These are phyloP conservation scores for Drosophila sucinea DNA, from an alignment of 1,140 invertebrate species.

Conservation along the genomic window DNA sequence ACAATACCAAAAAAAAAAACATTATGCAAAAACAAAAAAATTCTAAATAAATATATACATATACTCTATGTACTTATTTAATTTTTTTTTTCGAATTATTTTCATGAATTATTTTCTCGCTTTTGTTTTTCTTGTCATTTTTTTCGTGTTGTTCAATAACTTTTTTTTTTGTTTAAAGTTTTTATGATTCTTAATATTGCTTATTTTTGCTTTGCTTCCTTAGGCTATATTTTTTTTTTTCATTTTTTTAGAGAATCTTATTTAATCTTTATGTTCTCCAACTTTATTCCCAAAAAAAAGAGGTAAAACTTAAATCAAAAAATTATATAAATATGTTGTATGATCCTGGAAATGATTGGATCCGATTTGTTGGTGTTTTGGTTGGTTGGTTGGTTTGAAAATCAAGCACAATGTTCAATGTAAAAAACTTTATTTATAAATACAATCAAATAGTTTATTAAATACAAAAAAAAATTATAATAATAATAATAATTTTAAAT, in stretches of 20 bases:
- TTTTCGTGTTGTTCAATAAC: slow-evolving; percentile 16
- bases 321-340: slow-evolving; percentile 1
- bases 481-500: slow-evolving; percentile 55
- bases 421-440: slow-evolving; percentile 81
- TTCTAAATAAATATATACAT: background rate
- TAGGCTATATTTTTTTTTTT: slow-evolving; percentile 42
- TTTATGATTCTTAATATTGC: slow-evolving; percentile 59
- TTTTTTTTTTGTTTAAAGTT: slow-evolving; percentile 31
- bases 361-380: no score
- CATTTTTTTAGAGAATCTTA: slow-evolving; percentile 12
- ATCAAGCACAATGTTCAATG: slow-evolving; percentile 39
- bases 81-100: slow-evolving; percentile 10
- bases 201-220: slow-evolving; percentile 52
- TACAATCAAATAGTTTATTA: slow-evolving; percentile 62
- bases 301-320: background rate
- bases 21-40: background rate
- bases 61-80: background rate
- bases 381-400: background rate
- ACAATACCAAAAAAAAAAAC: slow-evolving; percentile 18
- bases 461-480: slow-evolving; percentile 46
- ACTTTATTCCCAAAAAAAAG: background rate
- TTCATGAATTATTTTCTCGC: slow-evolving; percentile 19
- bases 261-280: slow-evolving; percentile 3
- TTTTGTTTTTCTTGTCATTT: slow-evolving; percentile 29
- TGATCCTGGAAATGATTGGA: no score